These are phyloP conservation scores for Halcyon senegalensis DNA, from an alignment of 2,113 vertebrate species.

Conservation along the genomic window DNA sequence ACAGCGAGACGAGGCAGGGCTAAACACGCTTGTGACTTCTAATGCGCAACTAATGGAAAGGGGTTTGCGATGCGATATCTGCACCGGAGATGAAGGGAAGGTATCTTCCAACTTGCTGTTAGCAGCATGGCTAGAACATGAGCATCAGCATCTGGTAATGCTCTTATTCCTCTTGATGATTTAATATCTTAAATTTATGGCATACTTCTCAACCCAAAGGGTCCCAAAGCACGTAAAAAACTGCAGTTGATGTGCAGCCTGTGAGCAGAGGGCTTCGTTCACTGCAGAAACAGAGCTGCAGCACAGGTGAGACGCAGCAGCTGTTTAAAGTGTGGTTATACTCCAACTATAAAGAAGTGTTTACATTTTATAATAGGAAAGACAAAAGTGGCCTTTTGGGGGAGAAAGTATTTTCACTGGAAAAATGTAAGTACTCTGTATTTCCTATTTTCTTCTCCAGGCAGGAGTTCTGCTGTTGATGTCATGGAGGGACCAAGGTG, in stretches of 20 bases:
- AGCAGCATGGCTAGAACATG: neutral
- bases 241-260: neutral
- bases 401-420: conserved; percentile 31
- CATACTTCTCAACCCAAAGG: neutral
- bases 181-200: conserved; percentile 26
- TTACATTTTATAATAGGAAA: conserved; percentile 47
- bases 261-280: conserved; percentile 15
- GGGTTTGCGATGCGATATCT: neutral
- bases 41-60: neutral
- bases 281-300: conserved; percentile 26
- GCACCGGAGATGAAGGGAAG: neutral
- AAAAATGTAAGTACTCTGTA: conserved; percentile 20
- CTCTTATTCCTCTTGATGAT: neutral
- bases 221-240: conserved; percentile 4
- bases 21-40: neutral
- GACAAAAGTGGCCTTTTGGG: conserved; percentile 50
- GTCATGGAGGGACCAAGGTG: neutral
- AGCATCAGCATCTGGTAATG: conserved; percentile 30
- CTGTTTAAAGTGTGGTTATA: conserved; percentile 43
- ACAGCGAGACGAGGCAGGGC: neutral
- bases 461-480: conserved; percentile 8
- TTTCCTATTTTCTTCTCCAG: conserved; percentile 30
- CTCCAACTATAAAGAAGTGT: conserved; percentile 33
- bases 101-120: neutral
- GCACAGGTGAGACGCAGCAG: conserved; percentile 39